Evolutionary conservation across 2,113 vertebrate species (phyloP).

Genomic region (Nothocercus julius): DNA sequence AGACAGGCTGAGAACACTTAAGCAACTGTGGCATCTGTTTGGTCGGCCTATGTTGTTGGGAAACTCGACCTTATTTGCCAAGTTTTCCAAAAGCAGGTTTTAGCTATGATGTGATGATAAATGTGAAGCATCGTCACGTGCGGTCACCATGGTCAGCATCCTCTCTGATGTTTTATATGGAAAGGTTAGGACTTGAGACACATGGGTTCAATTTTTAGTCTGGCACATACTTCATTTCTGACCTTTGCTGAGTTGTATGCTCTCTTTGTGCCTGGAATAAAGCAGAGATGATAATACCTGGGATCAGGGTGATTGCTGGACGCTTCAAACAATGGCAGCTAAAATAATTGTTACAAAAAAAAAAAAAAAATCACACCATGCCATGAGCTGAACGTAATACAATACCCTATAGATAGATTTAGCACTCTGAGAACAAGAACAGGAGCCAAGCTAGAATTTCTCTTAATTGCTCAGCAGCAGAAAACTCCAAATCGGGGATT

Average conservation of each 20-base stretch:
- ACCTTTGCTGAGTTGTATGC: neutral
- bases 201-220: slow-evolving; percentile 25
- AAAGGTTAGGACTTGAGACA: neutral
- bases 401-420: neutral
- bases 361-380: too few species aligned
- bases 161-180: neutral
- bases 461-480: neutral
- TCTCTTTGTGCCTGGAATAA: slow-evolving; percentile 16
- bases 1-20: slow-evolving; percentile 55
- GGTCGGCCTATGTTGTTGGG: neutral
- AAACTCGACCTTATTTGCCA: slow-evolving; percentile 29
- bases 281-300: neutral
- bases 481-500: neutral
- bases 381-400: neutral
- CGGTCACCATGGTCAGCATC: neutral
- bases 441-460: neutral
- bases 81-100: slow-evolving; percentile 31
- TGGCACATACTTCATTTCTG: neutral
- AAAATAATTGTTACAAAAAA: neutral
- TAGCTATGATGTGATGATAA: neutral
- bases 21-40: slow-evolving; percentile 50
- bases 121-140: neutral
- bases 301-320: neutral
- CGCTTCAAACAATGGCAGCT: neutral
- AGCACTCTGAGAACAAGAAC: neutral